Evolutionary conservation across 2,797 vertebrate genomes (phyloP).

Genomic region (Acanthurus lineatus): DNA sequence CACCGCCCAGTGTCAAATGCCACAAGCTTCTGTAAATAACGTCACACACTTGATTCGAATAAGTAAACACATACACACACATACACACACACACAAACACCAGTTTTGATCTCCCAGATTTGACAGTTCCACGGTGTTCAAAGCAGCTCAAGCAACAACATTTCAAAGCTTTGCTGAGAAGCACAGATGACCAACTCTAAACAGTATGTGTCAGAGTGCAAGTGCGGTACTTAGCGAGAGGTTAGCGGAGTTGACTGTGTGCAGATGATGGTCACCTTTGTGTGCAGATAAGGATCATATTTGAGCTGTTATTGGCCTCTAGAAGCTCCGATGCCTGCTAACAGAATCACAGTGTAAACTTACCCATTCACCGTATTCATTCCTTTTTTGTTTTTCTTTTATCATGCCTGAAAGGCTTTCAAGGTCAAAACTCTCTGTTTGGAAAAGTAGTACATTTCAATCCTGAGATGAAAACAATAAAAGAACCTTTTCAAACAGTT

Average conservation of each 20-base stretch:
- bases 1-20: slow-evolving; percentile 58
- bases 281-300: slow-evolving; percentile 16
- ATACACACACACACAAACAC: slow-evolving; percentile 31
- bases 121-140: slow-evolving; percentile 49
- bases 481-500: slow-evolving; percentile 31
- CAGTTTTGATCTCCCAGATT: slow-evolving; percentile 63
- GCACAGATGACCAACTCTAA: slow-evolving; percentile 52
- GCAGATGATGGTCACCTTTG: neutral
- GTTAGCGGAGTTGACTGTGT: slow-evolving; percentile 21
- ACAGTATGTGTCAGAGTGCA: slow-evolving; percentile 24
- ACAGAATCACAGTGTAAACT: slow-evolving; percentile 32
- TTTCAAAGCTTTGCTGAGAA: slow-evolving; percentile 49
- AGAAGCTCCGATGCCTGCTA: slow-evolving; percentile 11
- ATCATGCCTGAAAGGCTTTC: slow-evolving; percentile 5
- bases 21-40: slow-evolving; percentile 61
- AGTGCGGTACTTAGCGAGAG: slow-evolving; percentile 14
- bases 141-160: slow-evolving; percentile 49
- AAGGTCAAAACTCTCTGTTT: slow-evolving; percentile 49
- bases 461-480: slow-evolving; percentile 35
- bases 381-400: slow-evolving; percentile 30
- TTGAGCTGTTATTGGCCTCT: slow-evolving; percentile 29
- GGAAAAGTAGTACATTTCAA: slow-evolving; percentile 35
- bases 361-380: slow-evolving; percentile 34
- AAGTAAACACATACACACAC: slow-evolving; percentile 37
- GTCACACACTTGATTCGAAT: slow-evolving; percentile 15